Conservation (phyloP, 2,797 vertebrate species). For the Phalloptychus januarius region DNA sequence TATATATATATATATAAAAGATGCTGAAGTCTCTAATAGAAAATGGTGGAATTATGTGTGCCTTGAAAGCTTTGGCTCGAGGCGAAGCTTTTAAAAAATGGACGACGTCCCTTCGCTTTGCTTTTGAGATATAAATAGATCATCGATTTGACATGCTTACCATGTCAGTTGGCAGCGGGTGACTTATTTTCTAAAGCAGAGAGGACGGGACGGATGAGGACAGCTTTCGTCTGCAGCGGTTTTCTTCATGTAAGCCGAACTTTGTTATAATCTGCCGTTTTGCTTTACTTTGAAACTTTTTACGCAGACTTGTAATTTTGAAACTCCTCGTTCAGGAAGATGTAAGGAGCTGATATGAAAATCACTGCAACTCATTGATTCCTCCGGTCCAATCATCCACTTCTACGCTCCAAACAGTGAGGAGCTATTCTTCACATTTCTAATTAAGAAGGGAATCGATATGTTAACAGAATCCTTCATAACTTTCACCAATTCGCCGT, state of each 20-base stretch:
- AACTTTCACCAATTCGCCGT: conserved; percentile 35
- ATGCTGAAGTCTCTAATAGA: conserved; percentile 37
- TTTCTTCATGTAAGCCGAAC: conserved; percentile 17
- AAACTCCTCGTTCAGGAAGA: conserved; percentile 24
- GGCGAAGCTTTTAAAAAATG: conserved; percentile 56
- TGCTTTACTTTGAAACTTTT: conserved; percentile 11
- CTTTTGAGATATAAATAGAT: conserved; percentile 65
- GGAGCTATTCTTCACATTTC: conserved; percentile 37
- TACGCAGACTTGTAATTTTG: conserved; percentile 17
- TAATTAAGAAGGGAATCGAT: conserved; percentile 58
- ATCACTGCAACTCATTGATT: conserved; percentile 43
- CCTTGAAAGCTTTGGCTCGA: conserved; percentile 58
- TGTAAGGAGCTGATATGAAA: conserved; percentile 37
- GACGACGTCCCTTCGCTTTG: conserved; percentile 43
- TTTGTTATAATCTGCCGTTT: conserved; percentile 1
- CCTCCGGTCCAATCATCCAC: conserved; percentile 34
- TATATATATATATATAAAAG: conserved; percentile 13
- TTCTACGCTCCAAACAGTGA: conserved; percentile 22
- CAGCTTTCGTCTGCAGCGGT: conserved; percentile 20
- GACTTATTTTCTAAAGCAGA: conserved; percentile 29
- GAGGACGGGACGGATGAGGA: conserved; percentile 8
- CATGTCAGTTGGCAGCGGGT: conserved; percentile 43
- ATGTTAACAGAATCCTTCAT: conserved; percentile 44
- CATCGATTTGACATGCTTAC: conserved; percentile 59
- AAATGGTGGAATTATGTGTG: conserved; percentile 50